Evolutionary conservation across 2,113 vertebrate genomes (phyloP).

Genomic region (Nycticebus coucang): DNA sequence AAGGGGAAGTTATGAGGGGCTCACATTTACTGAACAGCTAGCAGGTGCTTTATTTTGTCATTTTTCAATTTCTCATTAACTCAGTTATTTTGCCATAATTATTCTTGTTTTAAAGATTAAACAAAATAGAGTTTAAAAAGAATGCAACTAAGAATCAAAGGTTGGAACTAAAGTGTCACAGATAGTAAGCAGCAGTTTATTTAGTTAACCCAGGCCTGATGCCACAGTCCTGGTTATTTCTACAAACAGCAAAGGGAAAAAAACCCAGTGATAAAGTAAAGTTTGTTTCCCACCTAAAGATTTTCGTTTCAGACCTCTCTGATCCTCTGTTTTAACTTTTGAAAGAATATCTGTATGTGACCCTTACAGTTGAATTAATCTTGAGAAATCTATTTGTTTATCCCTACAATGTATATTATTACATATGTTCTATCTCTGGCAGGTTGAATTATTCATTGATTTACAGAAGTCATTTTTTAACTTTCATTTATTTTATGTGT

Average conservation of each 20-base stretch:
- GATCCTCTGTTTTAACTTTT: neutral
- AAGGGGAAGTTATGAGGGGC: neutral
- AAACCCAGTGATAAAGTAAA: neutral
- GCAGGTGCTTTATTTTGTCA: neutral
- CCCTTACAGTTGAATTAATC: neutral
- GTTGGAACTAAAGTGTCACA: neutral
- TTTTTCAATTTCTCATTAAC: neutral
- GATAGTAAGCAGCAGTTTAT: neutral
- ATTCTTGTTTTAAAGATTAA: neutral
- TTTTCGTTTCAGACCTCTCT: neutral
- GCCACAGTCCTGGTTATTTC: neutral
- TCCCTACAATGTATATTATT: neutral
- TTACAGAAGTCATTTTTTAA: neutral
- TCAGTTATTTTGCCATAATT: neutral
- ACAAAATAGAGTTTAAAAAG: slow-evolving; percentile 7
- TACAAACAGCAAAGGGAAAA: neutral
- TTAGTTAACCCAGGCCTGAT: neutral
- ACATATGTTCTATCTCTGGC: neutral
- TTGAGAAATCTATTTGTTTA: neutral
- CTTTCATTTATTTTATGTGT: neutral
- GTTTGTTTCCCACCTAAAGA: neutral
- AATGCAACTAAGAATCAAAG: neutral
- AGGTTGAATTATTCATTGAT: neutral
- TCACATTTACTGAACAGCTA: neutral
- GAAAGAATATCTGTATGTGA: neutral